phyloP scores from a whole-genome alignment of 2,797 vertebrate genomes.

The Buphagus erythrorhynchus region DNA sequence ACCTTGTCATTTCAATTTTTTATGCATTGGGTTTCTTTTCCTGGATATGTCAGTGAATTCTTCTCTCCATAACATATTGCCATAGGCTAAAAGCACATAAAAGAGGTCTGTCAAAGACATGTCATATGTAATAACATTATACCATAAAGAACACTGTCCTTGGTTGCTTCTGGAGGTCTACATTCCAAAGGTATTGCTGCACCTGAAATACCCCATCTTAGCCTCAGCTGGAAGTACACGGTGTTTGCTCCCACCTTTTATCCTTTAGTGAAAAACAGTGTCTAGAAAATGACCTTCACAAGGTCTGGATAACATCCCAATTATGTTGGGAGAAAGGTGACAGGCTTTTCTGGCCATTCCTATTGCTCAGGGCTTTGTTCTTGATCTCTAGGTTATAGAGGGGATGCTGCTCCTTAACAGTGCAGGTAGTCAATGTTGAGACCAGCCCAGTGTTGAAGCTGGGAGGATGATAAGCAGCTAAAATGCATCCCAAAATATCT shows the following conservation, averaged over 20 bases:
- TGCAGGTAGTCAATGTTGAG: not conserved
- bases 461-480: not conserved
- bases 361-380: not conserved
- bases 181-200: not conserved
- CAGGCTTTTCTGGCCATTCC: fast-evolving
- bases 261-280: not conserved
- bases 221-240: not conserved
- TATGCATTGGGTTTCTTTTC: not conserved
- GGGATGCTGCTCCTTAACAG: not conserved
- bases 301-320: not conserved
- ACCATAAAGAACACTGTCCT: not conserved
- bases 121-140: constrained; percentile 36
- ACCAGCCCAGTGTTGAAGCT: not conserved
- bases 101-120: constrained; percentile 4
- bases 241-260: not conserved
- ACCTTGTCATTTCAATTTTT: constrained; percentile 54
- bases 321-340: not conserved
- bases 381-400: not conserved
- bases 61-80: constrained; percentile 23
- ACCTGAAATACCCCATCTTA: not conserved
- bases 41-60: constrained; percentile 27
- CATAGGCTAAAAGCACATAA: constrained; percentile 36
- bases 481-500: not conserved
- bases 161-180: not conserved
- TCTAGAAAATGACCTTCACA: not conserved